Conservation (phyloP, 2,888 invertebrate genomes). For the Limnephilus marmoratus region DNA sequence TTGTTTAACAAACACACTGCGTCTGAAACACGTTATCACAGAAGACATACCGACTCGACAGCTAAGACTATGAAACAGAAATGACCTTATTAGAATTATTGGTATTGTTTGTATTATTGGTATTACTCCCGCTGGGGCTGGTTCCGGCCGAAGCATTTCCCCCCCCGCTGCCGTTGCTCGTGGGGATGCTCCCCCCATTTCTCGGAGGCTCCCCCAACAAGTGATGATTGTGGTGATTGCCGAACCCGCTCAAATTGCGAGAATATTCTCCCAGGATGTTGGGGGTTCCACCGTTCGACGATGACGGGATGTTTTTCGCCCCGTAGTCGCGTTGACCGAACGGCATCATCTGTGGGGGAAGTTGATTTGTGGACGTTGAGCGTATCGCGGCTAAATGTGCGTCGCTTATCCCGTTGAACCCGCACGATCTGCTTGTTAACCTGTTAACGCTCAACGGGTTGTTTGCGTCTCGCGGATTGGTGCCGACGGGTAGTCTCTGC, state of each 20-base stretch:
- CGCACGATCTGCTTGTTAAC: constrained; percentile 83
- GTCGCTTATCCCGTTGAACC: constrained; percentile 58
- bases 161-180: constrained; percentile 49
- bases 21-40: constrained; percentile 55
- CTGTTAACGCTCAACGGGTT: constrained; percentile 95
- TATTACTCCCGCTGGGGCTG: constrained; percentile 66
- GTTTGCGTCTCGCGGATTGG: constrained; percentile 94
- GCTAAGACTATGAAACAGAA: constrained; percentile 75
- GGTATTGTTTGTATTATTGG: constrained; percentile 53
- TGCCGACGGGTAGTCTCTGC: constrained; percentile 89
- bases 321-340: constrained; percentile 52
- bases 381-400: constrained; percentile 60
- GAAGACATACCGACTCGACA: constrained; percentile 66
- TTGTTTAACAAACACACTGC: constrained; percentile 5
- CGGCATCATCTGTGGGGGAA: constrained; percentile 30
- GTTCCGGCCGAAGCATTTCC: constrained; percentile 37
- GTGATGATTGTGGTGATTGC: constrained; percentile 48
- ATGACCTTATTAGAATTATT: constrained; percentile 71
- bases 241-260: background rate
- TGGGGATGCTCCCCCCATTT: constrained; percentile 56
- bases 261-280: constrained; percentile 49
- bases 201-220: constrained; percentile 58
- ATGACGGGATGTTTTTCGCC: constrained; percentile 55
- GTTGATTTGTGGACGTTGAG: constrained; percentile 38
- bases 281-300: constrained; percentile 52